Evolutionary conservation across 2,888 invertebrate genomes (phyloP).

Genomic region (Clistopyga incitator): DNA sequence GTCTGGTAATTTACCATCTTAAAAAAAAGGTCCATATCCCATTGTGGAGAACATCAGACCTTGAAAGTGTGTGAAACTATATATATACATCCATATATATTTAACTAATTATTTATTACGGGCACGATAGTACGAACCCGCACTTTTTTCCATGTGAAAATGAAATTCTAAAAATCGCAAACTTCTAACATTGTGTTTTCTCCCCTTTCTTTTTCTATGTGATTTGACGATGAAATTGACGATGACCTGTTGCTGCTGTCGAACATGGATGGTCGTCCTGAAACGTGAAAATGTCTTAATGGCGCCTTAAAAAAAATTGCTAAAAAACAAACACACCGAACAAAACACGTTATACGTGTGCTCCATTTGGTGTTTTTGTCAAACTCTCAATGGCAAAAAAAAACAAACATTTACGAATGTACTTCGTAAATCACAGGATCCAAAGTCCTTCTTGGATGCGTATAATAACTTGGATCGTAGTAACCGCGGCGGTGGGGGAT

Average conservation of each 20-base stretch:
- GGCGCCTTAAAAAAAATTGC: slow-evolving; percentile 73
- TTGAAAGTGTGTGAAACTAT: slow-evolving; percentile 1
- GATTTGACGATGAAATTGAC: slow-evolving; percentile 84
- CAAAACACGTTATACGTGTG: slow-evolving; percentile 34
- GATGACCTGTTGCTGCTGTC: slow-evolving; percentile 84
- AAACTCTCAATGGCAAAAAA: slow-evolving; percentile 47
- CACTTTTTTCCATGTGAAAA: slow-evolving; percentile 31
- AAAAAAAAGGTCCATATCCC: background rate
- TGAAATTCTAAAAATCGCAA: slow-evolving; percentile 43
- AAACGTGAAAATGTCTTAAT: slow-evolving; percentile 79
- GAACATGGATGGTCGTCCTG: slow-evolving; percentile 83
- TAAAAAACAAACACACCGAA: slow-evolving; percentile 58
- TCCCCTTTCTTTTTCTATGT: slow-evolving; percentile 85
- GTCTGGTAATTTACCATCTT: slow-evolving; percentile 71
- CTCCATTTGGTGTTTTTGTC: slow-evolving; percentile 33
- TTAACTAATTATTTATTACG: slow-evolving; percentile 14
- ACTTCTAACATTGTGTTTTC: slow-evolving; percentile 83
- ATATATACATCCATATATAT: background rate
- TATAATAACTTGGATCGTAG: slow-evolving; percentile 83
- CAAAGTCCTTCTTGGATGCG: slow-evolving; percentile 85
- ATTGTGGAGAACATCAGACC: background rate
- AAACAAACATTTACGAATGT: slow-evolving; percentile 40
- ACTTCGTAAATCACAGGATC: slow-evolving; percentile 78
- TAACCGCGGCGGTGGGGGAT: slow-evolving; percentile 80
- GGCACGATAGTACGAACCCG: slow-evolving; percentile 47